Percentiles rank a stretch among this genome's conserved stretches.
phyloP scores from a whole-genome alignment of 2,113 vertebrate genomes.

The Tupaia tana region DNA sequence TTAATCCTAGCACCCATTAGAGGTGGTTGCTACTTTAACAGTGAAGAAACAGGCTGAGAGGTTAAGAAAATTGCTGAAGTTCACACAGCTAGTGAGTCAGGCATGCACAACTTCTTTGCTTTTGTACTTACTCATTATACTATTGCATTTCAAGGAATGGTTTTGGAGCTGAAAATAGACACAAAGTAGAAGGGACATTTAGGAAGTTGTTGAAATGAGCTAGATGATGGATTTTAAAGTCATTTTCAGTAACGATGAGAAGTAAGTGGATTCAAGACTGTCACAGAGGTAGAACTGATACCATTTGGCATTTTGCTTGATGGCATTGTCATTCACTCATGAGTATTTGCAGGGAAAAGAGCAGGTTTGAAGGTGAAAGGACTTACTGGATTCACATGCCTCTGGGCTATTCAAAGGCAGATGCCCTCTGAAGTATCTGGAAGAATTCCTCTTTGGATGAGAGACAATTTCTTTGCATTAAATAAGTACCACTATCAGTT shows the following conservation, averaged over 20 bases:
- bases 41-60: neutral
- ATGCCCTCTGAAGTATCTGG: neutral
- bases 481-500: neutral
- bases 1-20: neutral
- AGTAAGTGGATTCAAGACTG: neutral
- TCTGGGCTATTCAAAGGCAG: neutral
- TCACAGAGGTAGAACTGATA: neutral
- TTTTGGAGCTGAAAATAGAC: neutral
- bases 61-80: neutral
- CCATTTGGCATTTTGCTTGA: neutral
- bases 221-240: neutral
- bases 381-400: neutral
- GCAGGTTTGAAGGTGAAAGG: neutral
- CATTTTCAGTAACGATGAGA: neutral
- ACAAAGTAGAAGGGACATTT: neutral
- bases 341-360: neutral
- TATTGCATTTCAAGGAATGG: neutral
- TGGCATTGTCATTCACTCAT: neutral
- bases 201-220: neutral
- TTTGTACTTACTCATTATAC: neutral
- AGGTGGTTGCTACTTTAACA: neutral
- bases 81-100: neutral
- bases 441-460: neutral
- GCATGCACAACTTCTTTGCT: neutral
- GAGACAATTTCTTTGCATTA: neutral